Evolutionary conservation across 1,140 invertebrate species (phyloP).

Genomic region (Acromyrmex charruanus): DNA sequence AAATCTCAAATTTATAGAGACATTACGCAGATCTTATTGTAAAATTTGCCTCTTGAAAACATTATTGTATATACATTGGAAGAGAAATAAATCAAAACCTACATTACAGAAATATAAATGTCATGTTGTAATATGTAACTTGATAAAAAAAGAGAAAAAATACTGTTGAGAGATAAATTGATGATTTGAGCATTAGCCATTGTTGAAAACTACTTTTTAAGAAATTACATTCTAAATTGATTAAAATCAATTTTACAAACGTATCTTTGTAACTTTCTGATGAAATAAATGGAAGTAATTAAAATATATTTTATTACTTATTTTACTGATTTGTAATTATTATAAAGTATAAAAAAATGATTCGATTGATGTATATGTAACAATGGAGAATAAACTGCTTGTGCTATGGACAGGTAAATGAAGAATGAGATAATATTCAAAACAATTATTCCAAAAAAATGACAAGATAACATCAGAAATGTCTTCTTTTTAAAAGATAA

Average conservation of each 20-base stretch:
- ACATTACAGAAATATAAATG: conserved; percentile 62
- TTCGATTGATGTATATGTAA: conserved; percentile 19
- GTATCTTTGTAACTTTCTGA: conserved; percentile 57
- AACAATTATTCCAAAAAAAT: conserved; percentile 32
- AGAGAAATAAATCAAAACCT: conserved; percentile 73
- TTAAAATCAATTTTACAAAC: conserved; percentile 33
- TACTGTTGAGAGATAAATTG: conserved; percentile 5
- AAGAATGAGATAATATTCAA: conserved; percentile 69
- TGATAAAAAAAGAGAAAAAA: neutral
- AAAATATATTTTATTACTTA: conserved; percentile 68
- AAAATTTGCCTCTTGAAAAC: conserved; percentile 68
- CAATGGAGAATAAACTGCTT: conserved; percentile 75
- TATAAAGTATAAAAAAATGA: conserved; percentile 37
- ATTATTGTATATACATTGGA: conserved; percentile 78
- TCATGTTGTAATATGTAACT: conserved; percentile 55
- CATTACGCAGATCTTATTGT: conserved; percentile 49
- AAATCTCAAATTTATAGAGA: conserved; percentile 35
- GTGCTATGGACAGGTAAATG: conserved; percentile 84
- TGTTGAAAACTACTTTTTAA: conserved; percentile 21
- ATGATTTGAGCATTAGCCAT: conserved; percentile 33
- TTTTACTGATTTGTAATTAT: conserved; percentile 30
- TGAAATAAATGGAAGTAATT: conserved; percentile 56
- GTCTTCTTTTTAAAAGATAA: neutral
- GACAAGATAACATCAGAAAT: neutral
- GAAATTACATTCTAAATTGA: conserved; percentile 11